Evolutionary conservation across 2,888 invertebrate genomes (phyloP), one percentile per base, ranked within the genome.

Genomic region (Tigriopus californicus): DNA sequence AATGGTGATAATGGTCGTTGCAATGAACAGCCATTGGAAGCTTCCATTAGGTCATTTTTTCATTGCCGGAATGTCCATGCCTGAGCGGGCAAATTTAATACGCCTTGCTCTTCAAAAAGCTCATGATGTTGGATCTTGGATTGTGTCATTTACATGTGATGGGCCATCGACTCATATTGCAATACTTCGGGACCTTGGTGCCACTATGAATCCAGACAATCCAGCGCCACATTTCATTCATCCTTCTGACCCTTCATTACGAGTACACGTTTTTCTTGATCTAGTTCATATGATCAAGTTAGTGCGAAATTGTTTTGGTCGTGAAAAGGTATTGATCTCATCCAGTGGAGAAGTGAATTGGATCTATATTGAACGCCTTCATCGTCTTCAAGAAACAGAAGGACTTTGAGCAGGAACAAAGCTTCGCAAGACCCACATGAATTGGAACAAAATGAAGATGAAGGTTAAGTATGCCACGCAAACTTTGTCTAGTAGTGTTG

Each of bases 91-190:
- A 3, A 33, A 33, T 33, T 8, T 33, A 3, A 8, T 33, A 3
- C 33, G 33, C 8, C 33, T 33, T 33, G 33, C 8, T 3, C 33
- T 33, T 33, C 33, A 33, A 33, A 33, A 33, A 33, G 33, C 8
- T 3, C 33, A 33, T 33, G 51, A 51, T 51, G 51, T 51, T 22
- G 51, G 51, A 22, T 3, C 24, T 6, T n/a, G n/a, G 24, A 8
- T 51, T n/a, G 51, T 24, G n/a, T 6, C 51, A 6, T 22, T 51
- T n/a, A 51, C 51, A 6, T 51, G 51, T 51, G 51, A 51, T 51
- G 51, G 51, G n/a, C 51, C 51, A 22, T 51, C 51, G 2, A 22
- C 22, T 18, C 15, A 51, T 5, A 22, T 51, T 3, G 20, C 51
- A 2, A 51, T 51, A 18, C 20, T 51, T 20, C 24, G 8, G 15